Base-by-base conservation (phyloP, 1,140 invertebrate genomes). In the Aphelinus certus region DNA sequence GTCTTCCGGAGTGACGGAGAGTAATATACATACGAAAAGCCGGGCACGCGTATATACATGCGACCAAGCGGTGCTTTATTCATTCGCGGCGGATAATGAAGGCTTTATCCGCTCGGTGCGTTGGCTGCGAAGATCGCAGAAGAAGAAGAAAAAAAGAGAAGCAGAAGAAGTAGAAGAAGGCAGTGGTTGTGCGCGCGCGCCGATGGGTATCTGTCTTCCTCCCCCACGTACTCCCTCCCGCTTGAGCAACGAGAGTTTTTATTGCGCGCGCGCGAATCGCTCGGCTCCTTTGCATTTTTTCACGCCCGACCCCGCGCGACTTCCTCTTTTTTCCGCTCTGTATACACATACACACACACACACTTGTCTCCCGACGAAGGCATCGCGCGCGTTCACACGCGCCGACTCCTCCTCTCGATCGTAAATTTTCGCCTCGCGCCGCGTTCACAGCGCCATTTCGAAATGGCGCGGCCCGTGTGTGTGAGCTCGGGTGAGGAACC, bases 341-440 rank as follows among this genome's bases (percentile, higher is more conserved):
- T 26, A 26, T 26, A 26, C 26, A 26, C 26, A 26, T 0, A 26
- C 26, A 26, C 26, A 26, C 26, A 26, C 26, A 26, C 26, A 26
- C 26, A 26, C 26, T 26, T 26, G 26, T 26, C 26, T 26, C 26
- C 26, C 26, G 26, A 26, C 26, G 26, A 26, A 26, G 26, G 26
- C 26, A 26, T 26, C 26, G 26, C 26, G 26, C 26, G 26, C 26
- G 26, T 26, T 26, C 26, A 26, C 26, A 26, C 26, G 26, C 26
- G 26, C 26, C 26, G 26, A 58, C 63, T 71, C 58, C 57, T 66
- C 51, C 49, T 49, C 66, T 77, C 51, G 76, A 58, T 80, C 80
- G 80, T 81, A 81, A 82, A 82, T 80, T 78, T 73, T 78, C 75
- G 75, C 74, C 74, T 70, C 70, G 73, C 68, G 55, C 63, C 76